Percentiles rank a stretch among this genome's conserved stretches.
Conservation (phyloP, 2,113 vertebrate genomes). For the Rhinogobius similis region DNA sequence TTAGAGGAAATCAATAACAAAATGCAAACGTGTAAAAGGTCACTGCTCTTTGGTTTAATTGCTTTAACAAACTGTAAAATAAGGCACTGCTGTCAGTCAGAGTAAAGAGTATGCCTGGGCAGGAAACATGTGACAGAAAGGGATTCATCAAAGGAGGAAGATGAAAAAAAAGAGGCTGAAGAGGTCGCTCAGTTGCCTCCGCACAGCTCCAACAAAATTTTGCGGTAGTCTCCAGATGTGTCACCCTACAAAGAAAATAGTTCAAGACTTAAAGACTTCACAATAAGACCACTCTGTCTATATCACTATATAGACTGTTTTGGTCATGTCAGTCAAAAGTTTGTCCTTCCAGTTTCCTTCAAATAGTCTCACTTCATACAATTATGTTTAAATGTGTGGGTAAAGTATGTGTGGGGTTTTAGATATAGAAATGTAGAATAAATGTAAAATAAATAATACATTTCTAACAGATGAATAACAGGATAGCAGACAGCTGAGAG, state of each 20-base stretch:
- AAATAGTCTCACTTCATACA: not conserved
- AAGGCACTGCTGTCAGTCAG: conserved; percentile 34
- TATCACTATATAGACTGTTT: not conserved
- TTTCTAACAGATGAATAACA: not conserved
- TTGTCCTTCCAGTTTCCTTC: not conserved
- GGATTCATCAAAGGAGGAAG: not conserved
- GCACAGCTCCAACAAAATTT: conserved; percentile 88
- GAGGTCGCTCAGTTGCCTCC: conserved; percentile 80
- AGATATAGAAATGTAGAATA: no score
- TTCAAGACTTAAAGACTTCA: conserved; percentile 18
- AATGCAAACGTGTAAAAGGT: conserved; percentile 55
- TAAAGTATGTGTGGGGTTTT: not conserved
- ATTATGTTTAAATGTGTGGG: not conserved
- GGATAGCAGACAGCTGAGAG: not conserved
- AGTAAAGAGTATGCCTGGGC: conserved; percentile 33
- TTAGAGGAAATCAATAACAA: conserved; percentile 35
- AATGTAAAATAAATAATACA: not conserved
- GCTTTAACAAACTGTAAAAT: conserved; percentile 51
- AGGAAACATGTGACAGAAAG: not conserved
- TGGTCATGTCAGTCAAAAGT: not conserved
- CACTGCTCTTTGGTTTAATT: conserved; percentile 67
- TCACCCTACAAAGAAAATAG: conserved; percentile 81
- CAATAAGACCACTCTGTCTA: not conserved
- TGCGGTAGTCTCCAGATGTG: conserved; percentile 93
- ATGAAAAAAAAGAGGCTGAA: not conserved